These are phyloP conservation scores for Argyrosomus regius DNA, from an alignment of 2,797 vertebrate species.

Conservation along the genomic window DNA sequence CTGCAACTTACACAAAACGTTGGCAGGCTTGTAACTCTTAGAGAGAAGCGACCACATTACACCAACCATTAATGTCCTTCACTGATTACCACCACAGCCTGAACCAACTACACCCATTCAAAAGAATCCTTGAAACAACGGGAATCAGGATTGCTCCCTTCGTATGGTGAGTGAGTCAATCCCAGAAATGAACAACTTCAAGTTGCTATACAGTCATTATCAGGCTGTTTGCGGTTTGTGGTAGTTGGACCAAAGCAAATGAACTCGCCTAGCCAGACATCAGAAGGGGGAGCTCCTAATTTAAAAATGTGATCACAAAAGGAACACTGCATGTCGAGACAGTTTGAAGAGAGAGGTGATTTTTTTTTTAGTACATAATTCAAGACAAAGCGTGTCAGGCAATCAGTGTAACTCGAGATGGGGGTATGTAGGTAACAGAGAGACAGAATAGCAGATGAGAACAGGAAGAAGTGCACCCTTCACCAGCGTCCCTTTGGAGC, in stretches of 20 bases:
- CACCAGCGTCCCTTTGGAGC: conserved; percentile 11
- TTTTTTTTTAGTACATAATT: conserved; percentile 3
- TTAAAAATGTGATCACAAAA: conserved; percentile 13
- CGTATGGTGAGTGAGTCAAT: neutral
- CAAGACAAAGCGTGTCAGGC: neutral
- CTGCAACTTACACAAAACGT: neutral
- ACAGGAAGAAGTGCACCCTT: neutral
- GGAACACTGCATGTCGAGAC: neutral
- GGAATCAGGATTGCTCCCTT: neutral
- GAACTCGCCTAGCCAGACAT: neutral
- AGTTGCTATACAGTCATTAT: neutral
- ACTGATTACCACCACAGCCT: neutral
- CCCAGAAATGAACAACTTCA: neutral
- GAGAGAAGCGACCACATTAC: neutral
- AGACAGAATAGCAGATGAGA: conserved; percentile 23
- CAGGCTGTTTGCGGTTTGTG: neutral
- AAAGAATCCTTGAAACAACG: neutral
- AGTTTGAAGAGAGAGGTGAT: neutral
- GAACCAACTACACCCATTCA: no score
- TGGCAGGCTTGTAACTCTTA: neutral
- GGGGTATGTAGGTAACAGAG: neutral
- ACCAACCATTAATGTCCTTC: neutral
- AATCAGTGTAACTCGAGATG: neutral
- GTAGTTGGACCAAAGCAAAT: neutral
- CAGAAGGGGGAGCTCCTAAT: neutral